Evolutionary conservation across 1,140 invertebrate species (phyloP).

Genomic region (Araneus ventricosus): DNA sequence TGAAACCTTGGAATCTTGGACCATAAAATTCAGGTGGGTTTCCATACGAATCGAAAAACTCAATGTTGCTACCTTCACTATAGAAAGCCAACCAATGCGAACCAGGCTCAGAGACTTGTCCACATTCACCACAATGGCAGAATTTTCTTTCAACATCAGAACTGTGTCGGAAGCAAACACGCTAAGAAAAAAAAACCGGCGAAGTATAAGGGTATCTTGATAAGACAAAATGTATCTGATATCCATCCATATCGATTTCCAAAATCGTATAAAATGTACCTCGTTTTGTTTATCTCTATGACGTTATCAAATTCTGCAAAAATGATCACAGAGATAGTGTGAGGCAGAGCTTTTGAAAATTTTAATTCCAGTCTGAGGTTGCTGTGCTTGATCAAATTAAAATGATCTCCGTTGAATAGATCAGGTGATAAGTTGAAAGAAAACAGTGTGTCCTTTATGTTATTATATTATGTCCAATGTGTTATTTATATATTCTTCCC

Average conservation of each 20-base stretch:
- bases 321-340: not conserved
- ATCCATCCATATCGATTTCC: no score
- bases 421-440: no score
- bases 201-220: not conserved
- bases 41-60: conserved; percentile 21
- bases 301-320: not conserved
- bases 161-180: not conserved
- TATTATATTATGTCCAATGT: not conserved
- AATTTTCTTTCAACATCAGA: not conserved
- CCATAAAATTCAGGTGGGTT: no score
- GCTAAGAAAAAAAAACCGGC: not conserved
- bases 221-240: conserved; percentile 12
- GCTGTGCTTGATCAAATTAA: conserved; percentile 5
- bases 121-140: not conserved
- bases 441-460: not conserved
- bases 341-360: not conserved
- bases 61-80: no score
- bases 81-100: no score
- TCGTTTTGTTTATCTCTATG: not conserved
- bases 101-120: not conserved
- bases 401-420: not conserved
- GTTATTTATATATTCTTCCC: no score
- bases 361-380: conserved; percentile 18
- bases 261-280: conserved; percentile 9
- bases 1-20: not conserved